Conservation (phyloP, 2,113 vertebrate genomes). For the Syngnathus typhle region DNA sequence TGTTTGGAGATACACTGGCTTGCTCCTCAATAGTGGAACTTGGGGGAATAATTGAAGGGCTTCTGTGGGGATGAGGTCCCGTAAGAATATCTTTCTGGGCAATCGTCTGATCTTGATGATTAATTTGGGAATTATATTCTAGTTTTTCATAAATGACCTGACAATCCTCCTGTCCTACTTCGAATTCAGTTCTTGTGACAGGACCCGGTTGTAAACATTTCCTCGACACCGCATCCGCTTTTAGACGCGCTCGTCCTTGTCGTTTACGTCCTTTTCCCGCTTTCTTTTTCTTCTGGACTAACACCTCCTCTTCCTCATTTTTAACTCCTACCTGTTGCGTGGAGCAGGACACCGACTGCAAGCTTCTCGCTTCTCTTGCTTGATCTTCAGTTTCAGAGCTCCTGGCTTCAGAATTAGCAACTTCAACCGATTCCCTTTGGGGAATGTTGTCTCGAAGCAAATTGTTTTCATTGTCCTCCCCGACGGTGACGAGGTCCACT, state of each 20-base stretch:
- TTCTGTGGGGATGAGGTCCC: conserved; percentile 5
- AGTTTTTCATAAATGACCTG: conserved; percentile 56
- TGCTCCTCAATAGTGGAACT: conserved; percentile 28
- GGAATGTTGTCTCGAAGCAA: conserved; percentile 8
- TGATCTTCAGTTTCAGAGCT: conserved; percentile 1
- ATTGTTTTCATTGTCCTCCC: conserved; percentile 52
- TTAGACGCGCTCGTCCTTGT: conserved; percentile 31
- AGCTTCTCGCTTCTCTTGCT: conserved; percentile 11
- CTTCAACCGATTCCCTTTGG: conserved; percentile 23
- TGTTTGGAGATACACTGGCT: conserved; percentile 6
- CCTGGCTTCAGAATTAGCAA: neutral
- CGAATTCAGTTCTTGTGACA: conserved; percentile 11
- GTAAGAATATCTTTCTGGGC: conserved; percentile 8
- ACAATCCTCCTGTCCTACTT: conserved; percentile 57
- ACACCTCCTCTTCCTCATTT: conserved; percentile 65
- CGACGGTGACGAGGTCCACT: conserved; percentile 68
- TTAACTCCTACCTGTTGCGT: conserved; percentile 56
- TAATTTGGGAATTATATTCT: conserved; percentile 37
- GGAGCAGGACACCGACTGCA: conserved; percentile 46
- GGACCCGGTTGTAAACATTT: conserved; percentile 13
- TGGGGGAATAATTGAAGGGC: conserved; percentile 11
- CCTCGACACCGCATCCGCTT: conserved; percentile 16
- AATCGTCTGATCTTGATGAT: conserved; percentile 14
- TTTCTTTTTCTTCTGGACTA: conserved; percentile 51
- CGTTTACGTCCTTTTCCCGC: conserved; percentile 17